Evolutionary conservation across 2,797 vertebrate species (phyloP), one percentile per base, ranked within the genome.

Genomic region (Rhinogobio ventralis): DNA sequence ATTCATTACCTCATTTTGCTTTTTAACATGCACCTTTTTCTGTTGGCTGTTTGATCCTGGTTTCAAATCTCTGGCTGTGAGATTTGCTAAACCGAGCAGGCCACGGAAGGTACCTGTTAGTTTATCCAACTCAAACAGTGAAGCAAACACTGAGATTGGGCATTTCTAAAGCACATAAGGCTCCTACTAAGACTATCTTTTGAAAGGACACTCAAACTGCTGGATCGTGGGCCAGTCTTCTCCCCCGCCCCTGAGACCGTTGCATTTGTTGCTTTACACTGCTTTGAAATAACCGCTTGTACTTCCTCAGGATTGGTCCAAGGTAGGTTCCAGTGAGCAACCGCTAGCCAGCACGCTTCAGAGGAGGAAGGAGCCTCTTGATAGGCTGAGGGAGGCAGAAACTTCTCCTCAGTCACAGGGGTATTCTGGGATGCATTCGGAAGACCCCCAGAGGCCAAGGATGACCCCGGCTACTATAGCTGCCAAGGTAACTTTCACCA

Each of bases 291-390:
- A 92, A 95, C 89, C 85, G 45, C 10, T 2, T 85, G 86, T 86
- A 79, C 85, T 90, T 4, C 93, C 89, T 86, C 94, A 99, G 98
- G 98, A 99, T 87, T 99, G 98, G 98, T 96, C 97, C 90, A 98
- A 98, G 94, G 94, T 96, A 76, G 95, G 96, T 92, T 93, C 96
- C 85, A 98, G 97, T 0, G 98, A 99, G 89, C 97, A 96, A 88
- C 95, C 96, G 0, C 89, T 90, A 13, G 95, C 95, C 86, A 72
- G 90, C 86, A 89, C 95, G 0, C 91, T 98, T 66, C 98, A 97
- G 91, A 95, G 98, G 85, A 96, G 98, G 82, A 99, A 97, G 94
- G 98, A 99, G 84, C 95, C 96, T 0, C 93, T 96, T 15, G 97
- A 99, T 85, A 95, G 97, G 85, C 94, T 97, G 80, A 94, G 97